Evolutionary conservation across 2,888 invertebrate genomes (phyloP).

Genomic region (Lepidonotus clava): DNA sequence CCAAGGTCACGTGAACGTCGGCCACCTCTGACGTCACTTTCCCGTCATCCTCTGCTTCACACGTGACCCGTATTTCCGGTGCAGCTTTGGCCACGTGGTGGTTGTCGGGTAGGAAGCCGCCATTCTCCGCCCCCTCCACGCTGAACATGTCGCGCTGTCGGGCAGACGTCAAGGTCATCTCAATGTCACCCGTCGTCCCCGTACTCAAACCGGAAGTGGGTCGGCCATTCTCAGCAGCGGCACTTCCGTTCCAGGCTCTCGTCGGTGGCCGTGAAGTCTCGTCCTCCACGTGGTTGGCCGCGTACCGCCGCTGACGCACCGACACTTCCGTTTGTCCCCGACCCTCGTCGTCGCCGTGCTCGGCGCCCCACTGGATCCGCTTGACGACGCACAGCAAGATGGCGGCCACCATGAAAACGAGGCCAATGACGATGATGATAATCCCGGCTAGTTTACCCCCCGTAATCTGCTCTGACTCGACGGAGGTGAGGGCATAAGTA

Average conservation of each 20-base stretch:
- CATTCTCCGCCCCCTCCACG: neutral
- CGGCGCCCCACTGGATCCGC: neutral
- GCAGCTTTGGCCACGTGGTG: neutral
- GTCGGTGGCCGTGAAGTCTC: neutral
- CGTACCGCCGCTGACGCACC: neutral
- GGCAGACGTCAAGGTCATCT: conserved; percentile 1
- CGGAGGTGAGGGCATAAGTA: neutral
- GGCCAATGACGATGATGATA: neutral
- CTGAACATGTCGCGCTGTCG: neutral
- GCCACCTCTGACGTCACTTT: neutral
- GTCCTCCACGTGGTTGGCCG: neutral
- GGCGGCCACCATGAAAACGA: neutral
- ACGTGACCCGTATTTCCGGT: neutral
- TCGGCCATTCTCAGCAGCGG: neutral
- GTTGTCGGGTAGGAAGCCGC: neutral
- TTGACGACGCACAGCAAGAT: neutral
- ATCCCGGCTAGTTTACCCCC: neutral
- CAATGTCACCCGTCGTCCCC: neutral
- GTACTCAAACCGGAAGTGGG: neutral
- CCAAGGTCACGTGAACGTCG: neutral
- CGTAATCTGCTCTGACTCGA: neutral
- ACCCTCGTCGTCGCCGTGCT: neutral
- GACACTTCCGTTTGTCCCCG: neutral
- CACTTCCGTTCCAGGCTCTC: neutral
- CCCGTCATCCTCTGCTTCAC: neutral